Base-by-base conservation (phyloP, 2,113 vertebrate genomes). In the Myrmecophaga tridactyla region DNA sequence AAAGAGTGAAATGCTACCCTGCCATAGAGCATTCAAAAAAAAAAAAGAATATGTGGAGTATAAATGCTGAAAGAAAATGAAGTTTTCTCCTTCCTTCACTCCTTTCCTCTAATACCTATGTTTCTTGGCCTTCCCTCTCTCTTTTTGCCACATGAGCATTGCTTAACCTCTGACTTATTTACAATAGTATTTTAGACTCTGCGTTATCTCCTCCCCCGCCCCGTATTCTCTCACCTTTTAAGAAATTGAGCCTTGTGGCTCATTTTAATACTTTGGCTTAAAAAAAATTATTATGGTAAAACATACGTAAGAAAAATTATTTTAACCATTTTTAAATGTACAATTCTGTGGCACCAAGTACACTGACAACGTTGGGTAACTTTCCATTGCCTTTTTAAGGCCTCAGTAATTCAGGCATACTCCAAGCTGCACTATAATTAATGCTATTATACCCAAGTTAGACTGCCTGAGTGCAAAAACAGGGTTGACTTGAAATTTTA, bases 181-280 rank as follows among this genome's bases (percentile, higher is more conserved):
- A 94, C 29, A 87, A 90, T 83, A 78, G 21, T 43, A 90, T 51
- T 82, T 20, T 92, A 89, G 53, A 63, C 83, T 6, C 10, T 94
- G 72, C 39, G 90, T 77, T 89, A n/a, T 18, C 39, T 73, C 72
- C 95, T 90, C 46, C 39, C 77, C 78, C n/a, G n/a, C n/a, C 76
- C 75, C 95, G 73, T 43, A 62, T 97, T 96, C 92, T 21, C 80
- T 95, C 89, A 96, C 51, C 41, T 73, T 93, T 29, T 94, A 88
- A 89, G 72, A 95, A 89, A 94, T 13, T 90, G 60, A 72, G 69
- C 43, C 31, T 51, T 72, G 4, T 81, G 63, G 89, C n/a, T 96
- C 72, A 73, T 96, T 97, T 97, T 92, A 91, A 73, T 88, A 96
- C 62, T 62, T 67, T 72, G 51, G 51, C 51, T 17, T 53, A 15